Evolutionary conservation across 92 coral and sea anemone species (phyloP).

Genomic region (Zoanthus sociatus): DNA sequence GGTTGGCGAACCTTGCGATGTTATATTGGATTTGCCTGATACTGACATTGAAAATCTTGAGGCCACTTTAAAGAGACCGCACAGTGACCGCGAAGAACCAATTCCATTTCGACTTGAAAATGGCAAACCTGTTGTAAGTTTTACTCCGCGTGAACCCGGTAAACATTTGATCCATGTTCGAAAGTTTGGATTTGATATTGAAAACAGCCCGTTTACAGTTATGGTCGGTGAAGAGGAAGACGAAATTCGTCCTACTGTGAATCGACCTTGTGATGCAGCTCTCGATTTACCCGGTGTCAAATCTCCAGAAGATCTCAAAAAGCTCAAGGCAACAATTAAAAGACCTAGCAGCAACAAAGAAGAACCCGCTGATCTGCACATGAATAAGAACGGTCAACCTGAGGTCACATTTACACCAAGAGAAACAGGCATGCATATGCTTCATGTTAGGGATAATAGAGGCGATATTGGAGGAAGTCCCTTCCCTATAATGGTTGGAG

Average conservation of each 20-base stretch:
- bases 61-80: slow-evolving; percentile 53
- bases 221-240: slow-evolving; percentile 96
- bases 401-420: slow-evolving; percentile 57
- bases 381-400: slow-evolving; percentile 29
- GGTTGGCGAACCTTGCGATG: slow-evolving; percentile 59
- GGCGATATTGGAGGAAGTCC: slow-evolving; percentile 59
- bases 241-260: slow-evolving; percentile 88
- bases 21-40: slow-evolving; percentile 32
- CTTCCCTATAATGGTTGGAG: slow-evolving; percentile 61
- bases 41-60: slow-evolving; percentile 12
- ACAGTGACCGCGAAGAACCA: slow-evolving; percentile 46
- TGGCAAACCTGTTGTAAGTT: slow-evolving; percentile 87
- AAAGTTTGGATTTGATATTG: slow-evolving; percentile 81
- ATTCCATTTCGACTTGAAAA: slow-evolving; percentile 53
- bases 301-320: slow-evolving; percentile 56
- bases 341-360: slow-evolving; percentile 55
- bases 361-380: slow-evolving; percentile 50
- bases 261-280: slow-evolving; percentile 89
- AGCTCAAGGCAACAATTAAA: slow-evolving; percentile 48
- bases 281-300: slow-evolving; percentile 48
- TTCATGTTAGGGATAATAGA: slow-evolving; percentile 48
- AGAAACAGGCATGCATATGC: slow-evolving; percentile 57
- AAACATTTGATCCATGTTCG: slow-evolving; percentile 93
- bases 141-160: slow-evolving; percentile 93
- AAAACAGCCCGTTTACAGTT: slow-evolving; percentile 97